These are phyloP conservation scores for Sebastes vulpes DNA, from an alignment of 2,797 vertebrate species.

Conservation along the genomic window DNA sequence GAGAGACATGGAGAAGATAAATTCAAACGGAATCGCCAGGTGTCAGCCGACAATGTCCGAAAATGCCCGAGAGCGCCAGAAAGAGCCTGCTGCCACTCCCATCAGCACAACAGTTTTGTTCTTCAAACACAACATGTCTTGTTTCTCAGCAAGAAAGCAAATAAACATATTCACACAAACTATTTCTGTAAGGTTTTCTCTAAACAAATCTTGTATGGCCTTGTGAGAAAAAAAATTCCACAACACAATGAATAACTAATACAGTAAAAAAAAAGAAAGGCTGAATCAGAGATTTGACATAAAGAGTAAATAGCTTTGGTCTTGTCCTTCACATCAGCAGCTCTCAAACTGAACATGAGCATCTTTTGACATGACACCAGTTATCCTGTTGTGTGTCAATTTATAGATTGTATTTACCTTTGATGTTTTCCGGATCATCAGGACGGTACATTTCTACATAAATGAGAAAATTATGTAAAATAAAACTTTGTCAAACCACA, in stretches of 20 bases:
- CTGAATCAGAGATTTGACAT: background rate
- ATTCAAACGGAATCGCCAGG: no score
- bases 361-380: background rate
- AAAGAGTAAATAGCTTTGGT: background rate
- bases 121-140: background rate
- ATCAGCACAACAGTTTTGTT: background rate
- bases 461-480: background rate
- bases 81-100: no score
- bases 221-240: background rate
- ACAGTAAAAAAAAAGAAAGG: background rate
- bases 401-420: background rate
- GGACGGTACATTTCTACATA: background rate
- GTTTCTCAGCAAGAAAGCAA: background rate
- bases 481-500: background rate
- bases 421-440: background rate
- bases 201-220: background rate
- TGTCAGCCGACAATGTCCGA: no score
- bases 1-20: no score
- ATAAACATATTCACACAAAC: background rate
- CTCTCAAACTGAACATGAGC: background rate
- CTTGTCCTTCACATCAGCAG: background rate
- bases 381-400: background rate
- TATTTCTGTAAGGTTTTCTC: background rate
- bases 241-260: conserved; percentile 9
- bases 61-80: no score